Evolutionary conservation across 2,113 vertebrate genomes (phyloP).

Genomic region (Gambusia holbrooki): DNA sequence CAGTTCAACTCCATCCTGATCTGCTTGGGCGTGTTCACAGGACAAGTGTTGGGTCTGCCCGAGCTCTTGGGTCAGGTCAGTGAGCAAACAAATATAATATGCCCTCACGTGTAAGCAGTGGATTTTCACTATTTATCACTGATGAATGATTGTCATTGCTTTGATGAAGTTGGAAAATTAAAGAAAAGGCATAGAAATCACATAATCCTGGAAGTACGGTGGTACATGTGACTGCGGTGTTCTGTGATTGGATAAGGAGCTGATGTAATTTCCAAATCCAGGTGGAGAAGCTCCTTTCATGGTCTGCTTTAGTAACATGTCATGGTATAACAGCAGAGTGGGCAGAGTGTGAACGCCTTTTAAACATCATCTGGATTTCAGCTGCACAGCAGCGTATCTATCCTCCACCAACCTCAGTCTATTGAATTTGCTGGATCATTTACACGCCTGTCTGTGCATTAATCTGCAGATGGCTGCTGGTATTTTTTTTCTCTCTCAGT

Average conservation of each 20-base stretch:
- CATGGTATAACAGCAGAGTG: background rate
- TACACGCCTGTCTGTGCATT: background rate
- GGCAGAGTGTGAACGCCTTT: background rate
- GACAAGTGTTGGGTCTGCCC: constrained; percentile 90
- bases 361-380: background rate
- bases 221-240: background rate
- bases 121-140: background rate
- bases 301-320: background rate
- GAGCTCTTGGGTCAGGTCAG: constrained; percentile 92
- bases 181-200: background rate
- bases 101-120: background rate
- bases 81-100: background rate
- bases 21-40: constrained; percentile 90
- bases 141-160: background rate
- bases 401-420: background rate
- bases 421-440: background rate
- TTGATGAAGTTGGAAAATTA: background rate
- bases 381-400: background rate
- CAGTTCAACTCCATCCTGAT: constrained; percentile 94
- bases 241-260: background rate
- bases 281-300: background rate
- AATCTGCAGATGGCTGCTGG: background rate
- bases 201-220: background rate
- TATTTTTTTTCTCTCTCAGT: background rate
- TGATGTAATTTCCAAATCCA: background rate